phyloP scores from a whole-genome alignment of 2,888 invertebrate species.

The Erebia epiphron region DNA sequence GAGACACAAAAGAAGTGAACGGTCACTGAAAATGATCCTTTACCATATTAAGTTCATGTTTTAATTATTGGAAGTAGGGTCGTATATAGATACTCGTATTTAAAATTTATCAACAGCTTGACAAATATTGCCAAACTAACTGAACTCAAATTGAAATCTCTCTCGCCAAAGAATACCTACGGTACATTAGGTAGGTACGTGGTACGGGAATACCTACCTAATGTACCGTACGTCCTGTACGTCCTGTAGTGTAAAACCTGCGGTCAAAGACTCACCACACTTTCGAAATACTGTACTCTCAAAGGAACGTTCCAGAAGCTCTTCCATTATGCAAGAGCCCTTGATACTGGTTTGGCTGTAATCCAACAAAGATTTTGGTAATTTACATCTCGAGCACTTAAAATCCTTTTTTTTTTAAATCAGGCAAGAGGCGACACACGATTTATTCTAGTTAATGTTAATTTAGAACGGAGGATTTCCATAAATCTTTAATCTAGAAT shows the following conservation, averaged over 20 bases:
- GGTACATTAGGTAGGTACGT: neutral
- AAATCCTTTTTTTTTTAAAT: slow-evolving; percentile 34
- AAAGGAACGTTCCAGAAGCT: slow-evolving; percentile 39
- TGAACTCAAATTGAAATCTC: neutral
- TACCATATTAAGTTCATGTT: too few relatives aligned
- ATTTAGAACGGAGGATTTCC: slow-evolving; percentile 1
- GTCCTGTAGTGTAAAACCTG: slow-evolving; percentile 11
- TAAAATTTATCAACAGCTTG: neutral
- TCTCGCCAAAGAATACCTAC: neutral
- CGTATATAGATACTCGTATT: neutral
- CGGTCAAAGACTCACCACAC: slow-evolving; percentile 20
- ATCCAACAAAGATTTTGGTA: slow-evolving; percentile 40
- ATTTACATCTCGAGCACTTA: slow-evolving; percentile 37
- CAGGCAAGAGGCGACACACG: slow-evolving; percentile 3
- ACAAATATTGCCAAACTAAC: neutral
- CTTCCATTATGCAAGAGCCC: slow-evolving; percentile 42
- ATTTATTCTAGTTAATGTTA: slow-evolving; percentile 21
- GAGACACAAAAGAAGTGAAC: too few relatives aligned
- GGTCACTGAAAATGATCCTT: too few relatives aligned
- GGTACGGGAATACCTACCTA: too few relatives aligned
- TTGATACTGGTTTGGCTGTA: slow-evolving; percentile 39
- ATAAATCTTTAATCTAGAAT: neutral
- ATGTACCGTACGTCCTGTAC: too few relatives aligned
- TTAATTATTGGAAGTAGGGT: neutral
- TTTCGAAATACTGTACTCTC: slow-evolving; percentile 36